A percentile compares a stretch with the other conserved stretches of the same genome.
Evolutionary conservation across 2,113 vertebrate genomes (phyloP).

Genomic region (Lipotes vexillifer): DNA sequence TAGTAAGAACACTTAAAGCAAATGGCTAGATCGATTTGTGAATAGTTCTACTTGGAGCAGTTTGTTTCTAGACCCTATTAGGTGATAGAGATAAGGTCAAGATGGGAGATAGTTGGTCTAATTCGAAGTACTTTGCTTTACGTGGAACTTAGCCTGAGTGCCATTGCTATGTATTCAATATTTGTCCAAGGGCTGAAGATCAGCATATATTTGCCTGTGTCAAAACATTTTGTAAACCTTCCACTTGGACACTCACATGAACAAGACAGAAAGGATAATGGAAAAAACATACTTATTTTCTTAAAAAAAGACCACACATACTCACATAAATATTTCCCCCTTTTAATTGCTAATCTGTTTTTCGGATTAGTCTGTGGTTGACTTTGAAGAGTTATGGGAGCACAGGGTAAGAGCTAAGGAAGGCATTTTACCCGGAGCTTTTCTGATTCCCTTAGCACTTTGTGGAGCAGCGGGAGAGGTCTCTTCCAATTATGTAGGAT

Average conservation of each 20-base stretch:
- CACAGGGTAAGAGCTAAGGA: background rate
- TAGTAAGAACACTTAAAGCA: background rate
- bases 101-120: background rate
- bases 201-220: background rate
- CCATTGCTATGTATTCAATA: background rate
- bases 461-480: slow-evolving; percentile 39
- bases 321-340: background rate
- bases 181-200: background rate
- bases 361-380: background rate
- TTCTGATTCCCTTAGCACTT: slow-evolving; percentile 40
- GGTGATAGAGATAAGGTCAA: background rate
- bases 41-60: background rate
- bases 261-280: slow-evolving; percentile 2
- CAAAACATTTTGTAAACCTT: slow-evolving; percentile 45
- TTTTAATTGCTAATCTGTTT: background rate
- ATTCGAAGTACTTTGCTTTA: background rate
- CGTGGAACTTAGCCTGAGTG: background rate
- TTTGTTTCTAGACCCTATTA: background rate
- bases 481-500: slow-evolving; percentile 50
- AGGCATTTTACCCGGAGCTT: background rate
- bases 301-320: background rate
- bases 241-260: background rate
- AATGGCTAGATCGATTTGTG: background rate
- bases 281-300: background rate
- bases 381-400: background rate